Evolutionary conservation across 1,140 invertebrate genomes (phyloP).

Genomic region (Bombus confusus): DNA sequence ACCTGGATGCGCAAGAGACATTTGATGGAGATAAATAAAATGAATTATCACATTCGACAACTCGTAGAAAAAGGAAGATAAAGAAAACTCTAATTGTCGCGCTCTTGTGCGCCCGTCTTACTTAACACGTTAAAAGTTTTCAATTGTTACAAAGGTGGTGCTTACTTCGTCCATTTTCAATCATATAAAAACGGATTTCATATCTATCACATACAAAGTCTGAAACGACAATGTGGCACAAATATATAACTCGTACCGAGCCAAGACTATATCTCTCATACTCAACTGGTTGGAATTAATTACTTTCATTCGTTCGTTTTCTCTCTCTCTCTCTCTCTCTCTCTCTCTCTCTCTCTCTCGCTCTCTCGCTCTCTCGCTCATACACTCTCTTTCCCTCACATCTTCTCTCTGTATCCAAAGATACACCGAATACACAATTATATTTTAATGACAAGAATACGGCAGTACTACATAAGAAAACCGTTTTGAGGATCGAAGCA

Average conservation of each 20-base stretch:
- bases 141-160: constrained; percentile 49
- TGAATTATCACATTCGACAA: constrained; percentile 56
- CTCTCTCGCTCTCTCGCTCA: background rate
- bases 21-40: constrained; percentile 73
- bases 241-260: constrained; percentile 39
- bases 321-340: too few species aligned
- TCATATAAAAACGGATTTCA: constrained; percentile 42
- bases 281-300: constrained; percentile 31
- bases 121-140: constrained; percentile 66
- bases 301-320: background rate
- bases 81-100: constrained; percentile 70
- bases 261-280: constrained; percentile 25
- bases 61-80: constrained; percentile 60
- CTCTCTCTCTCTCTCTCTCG: background rate
- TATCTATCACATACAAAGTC: constrained; percentile 52
- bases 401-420: background rate
- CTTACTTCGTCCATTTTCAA: constrained; percentile 48
- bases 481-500: constrained; percentile 87
- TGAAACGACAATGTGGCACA: constrained; percentile 55
- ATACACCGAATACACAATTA: constrained; percentile 30
- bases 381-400: too few species aligned
- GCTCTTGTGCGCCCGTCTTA: constrained; percentile 73
- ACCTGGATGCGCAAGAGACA: constrained; percentile 69
- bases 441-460: constrained; percentile 44
- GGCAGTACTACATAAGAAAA: constrained; percentile 77